Conservation (phyloP, 1,140 invertebrate species). For the Lordiphosa mommai region DNA sequence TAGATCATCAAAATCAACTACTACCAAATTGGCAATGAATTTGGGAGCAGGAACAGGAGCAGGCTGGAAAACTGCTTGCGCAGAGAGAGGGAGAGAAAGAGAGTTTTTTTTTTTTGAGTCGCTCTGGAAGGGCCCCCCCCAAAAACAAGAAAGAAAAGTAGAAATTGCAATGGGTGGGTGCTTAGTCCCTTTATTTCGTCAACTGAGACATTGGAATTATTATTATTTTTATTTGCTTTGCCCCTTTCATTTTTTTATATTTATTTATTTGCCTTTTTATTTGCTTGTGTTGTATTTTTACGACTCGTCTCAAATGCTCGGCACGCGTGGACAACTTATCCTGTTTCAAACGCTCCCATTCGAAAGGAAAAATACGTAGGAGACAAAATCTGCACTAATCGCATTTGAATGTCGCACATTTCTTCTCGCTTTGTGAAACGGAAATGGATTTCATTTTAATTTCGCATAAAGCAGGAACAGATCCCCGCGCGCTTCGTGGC, state of each 20-base stretch:
- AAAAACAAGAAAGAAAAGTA: constrained; percentile 43
- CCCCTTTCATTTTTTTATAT: constrained; percentile 22
- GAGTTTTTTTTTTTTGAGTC: constrained; percentile 17
- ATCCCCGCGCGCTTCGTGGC: constrained; percentile 26
- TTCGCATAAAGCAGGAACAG: constrained; percentile 33
- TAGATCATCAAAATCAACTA: background rate
- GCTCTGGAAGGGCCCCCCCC: constrained; percentile 43
- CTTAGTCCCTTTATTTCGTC: constrained; percentile 25
- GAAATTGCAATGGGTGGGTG: constrained; percentile 54
- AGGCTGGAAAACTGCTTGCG: constrained; percentile 9
- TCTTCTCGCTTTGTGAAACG: constrained; percentile 1
- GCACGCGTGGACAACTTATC: constrained; percentile 5
- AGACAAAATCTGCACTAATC: constrained; percentile 66
- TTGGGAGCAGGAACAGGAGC: constrained; percentile 1
- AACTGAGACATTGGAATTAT: constrained; percentile 59
- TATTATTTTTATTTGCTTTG: constrained; percentile 61
- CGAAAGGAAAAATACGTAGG: background rate
- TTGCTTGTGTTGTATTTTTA: constrained; percentile 4
- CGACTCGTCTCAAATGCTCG: constrained; percentile 6
- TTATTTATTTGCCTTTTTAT: constrained; percentile 1
- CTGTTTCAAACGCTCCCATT: background rate
- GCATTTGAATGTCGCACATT: constrained; percentile 57
- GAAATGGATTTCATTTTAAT: constrained; percentile 59
- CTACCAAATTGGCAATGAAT: background rate
- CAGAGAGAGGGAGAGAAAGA: constrained; percentile 2